phyloP scores from a whole-genome alignment of 2,113 vertebrate species.

The Percina caprodes region DNA sequence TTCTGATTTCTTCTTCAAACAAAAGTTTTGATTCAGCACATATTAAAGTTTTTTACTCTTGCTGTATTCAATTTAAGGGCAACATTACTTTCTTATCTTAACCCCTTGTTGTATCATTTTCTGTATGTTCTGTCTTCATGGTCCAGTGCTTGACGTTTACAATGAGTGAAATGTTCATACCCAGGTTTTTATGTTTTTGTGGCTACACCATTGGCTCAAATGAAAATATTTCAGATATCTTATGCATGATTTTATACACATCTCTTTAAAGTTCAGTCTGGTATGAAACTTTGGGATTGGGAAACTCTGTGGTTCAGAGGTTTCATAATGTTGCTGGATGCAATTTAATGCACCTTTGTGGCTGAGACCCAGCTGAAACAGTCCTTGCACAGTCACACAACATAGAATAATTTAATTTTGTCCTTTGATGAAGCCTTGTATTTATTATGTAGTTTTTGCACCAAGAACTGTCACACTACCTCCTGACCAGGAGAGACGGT shows the following conservation, averaged over 20 bases:
- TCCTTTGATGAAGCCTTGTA: not conserved
- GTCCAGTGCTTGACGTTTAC: not conserved
- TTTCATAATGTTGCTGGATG: not conserved
- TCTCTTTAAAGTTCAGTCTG: not conserved
- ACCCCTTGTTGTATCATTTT: not conserved
- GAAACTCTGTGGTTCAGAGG: not conserved
- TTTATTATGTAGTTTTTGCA: not conserved
- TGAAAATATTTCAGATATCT: not conserved
- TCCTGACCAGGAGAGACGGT: slow-evolving; percentile 59
- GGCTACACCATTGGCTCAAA: not conserved
- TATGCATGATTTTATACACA: not conserved
- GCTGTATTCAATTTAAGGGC: not conserved
- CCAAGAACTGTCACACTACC: slow-evolving; percentile 29
- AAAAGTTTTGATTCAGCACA: too few relatives aligned
- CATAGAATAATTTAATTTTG: not conserved
- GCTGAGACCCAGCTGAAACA: not conserved
- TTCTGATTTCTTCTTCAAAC: too few relatives aligned
- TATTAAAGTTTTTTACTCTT: not conserved
- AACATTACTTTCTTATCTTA: not conserved
- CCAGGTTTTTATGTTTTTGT: not conserved
- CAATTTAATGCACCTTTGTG: not conserved
- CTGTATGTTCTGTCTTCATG: not conserved
- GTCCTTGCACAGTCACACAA: not conserved
- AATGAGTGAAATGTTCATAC: too few relatives aligned
- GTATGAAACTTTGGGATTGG: not conserved